Percentiles rank a stretch among this genome's conserved stretches.
Evolutionary conservation across 2,113 vertebrate genomes (phyloP).

Genomic region (Cariama cristata): DNA sequence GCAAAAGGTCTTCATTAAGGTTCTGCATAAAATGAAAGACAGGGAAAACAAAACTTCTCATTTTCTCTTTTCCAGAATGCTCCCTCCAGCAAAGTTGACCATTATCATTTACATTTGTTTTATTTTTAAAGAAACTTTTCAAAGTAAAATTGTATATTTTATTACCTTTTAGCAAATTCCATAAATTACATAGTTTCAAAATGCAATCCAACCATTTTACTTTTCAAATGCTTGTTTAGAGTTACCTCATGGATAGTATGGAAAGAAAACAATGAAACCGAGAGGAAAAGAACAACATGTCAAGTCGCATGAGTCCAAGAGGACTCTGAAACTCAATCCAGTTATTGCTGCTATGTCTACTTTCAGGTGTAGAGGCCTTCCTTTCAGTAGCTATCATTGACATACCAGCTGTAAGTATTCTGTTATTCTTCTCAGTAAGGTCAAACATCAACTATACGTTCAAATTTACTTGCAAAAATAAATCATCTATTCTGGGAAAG

Average conservation of each 20-base stretch:
- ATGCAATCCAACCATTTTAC: neutral
- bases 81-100: neutral
- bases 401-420: neutral
- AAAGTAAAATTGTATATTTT: neutral
- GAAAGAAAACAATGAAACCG: neutral
- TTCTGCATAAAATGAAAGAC: neutral
- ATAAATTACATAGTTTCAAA: neutral
- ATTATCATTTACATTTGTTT: neutral
- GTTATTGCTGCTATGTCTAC: neutral
- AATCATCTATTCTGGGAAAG: constrained; percentile 4
- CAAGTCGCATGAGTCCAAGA: neutral
- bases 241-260: neutral
- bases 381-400: neutral
- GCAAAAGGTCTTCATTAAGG: neutral
- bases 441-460: neutral
- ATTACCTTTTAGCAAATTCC: neutral
- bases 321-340: neutral
- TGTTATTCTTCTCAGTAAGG: neutral
- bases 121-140: neutral
- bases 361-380: neutral
- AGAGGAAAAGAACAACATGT: neutral
- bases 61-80: neutral
- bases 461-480: constrained; percentile 2
- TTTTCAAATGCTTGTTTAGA: neutral
- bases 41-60: neutral